phyloP scores from a whole-genome alignment of 2,888 invertebrate species.

The Linnaemya vulpina region DNA sequence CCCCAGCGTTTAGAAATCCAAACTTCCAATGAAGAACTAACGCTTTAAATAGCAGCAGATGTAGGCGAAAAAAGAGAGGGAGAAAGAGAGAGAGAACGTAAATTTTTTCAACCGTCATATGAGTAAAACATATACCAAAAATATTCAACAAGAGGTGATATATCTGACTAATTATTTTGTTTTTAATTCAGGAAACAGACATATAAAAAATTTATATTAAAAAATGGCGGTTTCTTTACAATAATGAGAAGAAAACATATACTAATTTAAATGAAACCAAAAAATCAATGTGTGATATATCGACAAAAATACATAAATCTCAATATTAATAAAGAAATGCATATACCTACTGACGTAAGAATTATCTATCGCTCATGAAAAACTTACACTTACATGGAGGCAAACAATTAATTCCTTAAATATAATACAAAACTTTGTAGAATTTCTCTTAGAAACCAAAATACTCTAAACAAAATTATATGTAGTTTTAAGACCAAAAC shows the following conservation, averaged over 20 bases:
- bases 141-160: constrained; percentile 55
- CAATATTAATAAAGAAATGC: constrained; percentile 38
- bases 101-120: constrained; percentile 51
- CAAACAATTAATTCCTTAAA: constrained; percentile 53
- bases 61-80: neutral
- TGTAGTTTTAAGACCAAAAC: constrained; percentile 36
- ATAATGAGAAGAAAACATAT: neutral
- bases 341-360: neutral
- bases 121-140: constrained; percentile 13
- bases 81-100: neutral
- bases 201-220: constrained; percentile 36
- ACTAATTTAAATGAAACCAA: constrained; percentile 17
- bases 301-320: constrained; percentile 22
- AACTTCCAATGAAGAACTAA: constrained; percentile 83
- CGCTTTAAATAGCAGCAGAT: constrained; percentile 76
- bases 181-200: constrained; percentile 46
- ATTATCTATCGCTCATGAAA: neutral
- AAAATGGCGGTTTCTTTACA: constrained; percentile 62
- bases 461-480: constrained; percentile 25
- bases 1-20: constrained; percentile 80
- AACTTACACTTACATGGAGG: constrained; percentile 46
- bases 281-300: constrained; percentile 65
- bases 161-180: constrained; percentile 34
- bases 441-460: constrained; percentile 31
- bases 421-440: constrained; percentile 21